phyloP scores from a whole-genome alignment of 2,888 invertebrate genomes.

The Cosmopolites sordidus region DNA sequence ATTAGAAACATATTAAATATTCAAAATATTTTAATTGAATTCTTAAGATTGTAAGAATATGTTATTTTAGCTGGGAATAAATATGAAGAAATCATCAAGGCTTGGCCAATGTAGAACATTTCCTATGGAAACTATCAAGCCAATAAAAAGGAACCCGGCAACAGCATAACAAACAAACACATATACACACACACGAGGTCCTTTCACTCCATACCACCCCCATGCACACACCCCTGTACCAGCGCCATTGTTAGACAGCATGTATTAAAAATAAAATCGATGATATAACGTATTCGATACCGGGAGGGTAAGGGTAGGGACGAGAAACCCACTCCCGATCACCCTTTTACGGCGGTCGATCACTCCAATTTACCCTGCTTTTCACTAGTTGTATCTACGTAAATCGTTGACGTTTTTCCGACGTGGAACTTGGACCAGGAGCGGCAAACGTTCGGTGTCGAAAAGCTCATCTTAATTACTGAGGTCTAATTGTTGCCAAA shows the following conservation, averaged over 20 bases:
- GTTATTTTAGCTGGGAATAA: no score
- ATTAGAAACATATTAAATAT: no score
- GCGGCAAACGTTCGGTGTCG: constrained; percentile 12
- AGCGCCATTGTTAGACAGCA: constrained; percentile 28
- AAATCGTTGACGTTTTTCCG: neutral
- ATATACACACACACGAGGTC: constrained; percentile 21
- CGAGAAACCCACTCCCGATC: constrained; percentile 16
- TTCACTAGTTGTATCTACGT: neutral
- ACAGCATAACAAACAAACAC: constrained; percentile 26
- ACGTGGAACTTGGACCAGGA: neutral
- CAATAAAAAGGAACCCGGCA: constrained; percentile 26
- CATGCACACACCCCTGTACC: constrained; percentile 12
- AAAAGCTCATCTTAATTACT: constrained; percentile 26
- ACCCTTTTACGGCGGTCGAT: constrained; percentile 6
- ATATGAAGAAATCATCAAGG: neutral
- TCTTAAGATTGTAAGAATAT: no score
- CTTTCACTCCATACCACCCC: constrained; percentile 14
- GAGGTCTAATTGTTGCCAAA: constrained; percentile 24
- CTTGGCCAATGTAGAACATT: constrained; percentile 1
- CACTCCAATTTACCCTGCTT: constrained; percentile 12
- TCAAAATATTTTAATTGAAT: no score
- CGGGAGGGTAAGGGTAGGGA: constrained; percentile 12
- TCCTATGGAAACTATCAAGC: constrained; percentile 19
- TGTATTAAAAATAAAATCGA: constrained; percentile 30
- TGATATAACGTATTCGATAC: constrained; percentile 28